Evolutionary conservation across 2,888 invertebrate species (phyloP), one percentile per base, ranked within the genome.

Genomic region (Punctoribates punctum): DNA sequence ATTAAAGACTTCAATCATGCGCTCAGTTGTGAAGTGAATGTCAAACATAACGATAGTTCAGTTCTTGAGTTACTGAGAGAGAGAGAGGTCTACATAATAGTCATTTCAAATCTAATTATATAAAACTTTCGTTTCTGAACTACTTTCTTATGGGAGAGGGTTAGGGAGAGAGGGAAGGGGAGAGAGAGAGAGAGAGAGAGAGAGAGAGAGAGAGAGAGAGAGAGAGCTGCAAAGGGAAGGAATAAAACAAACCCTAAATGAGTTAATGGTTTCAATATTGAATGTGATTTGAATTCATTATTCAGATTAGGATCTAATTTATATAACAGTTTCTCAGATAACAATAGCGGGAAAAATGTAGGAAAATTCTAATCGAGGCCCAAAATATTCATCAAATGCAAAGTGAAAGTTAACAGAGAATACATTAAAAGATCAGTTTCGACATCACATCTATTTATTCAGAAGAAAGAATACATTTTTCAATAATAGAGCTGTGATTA

Each of bases 201-300:
- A 34, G 34, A 34, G 34, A 34, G 34, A 34, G 34, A 34, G 34
- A 54, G 48, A 20, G 51, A 9, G 23, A 57, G 57, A 13, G 60
- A 29, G 27, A 13, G 29, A 60, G 15, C 11, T 9, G 2, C 27
- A 15, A 60, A 60, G 2, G 1, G 23, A 27, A 1, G 5, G 25
- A 25, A 6, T 25, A 57, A 57, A 57, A 20, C 23, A 60, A 60
- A 9, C 1, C 27, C 17, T n/a, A 60, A 60, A 27, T 27, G 15
- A 11, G 2, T 27, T 27, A 17, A n/a, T 6, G 25, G 5, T 20
- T 67, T 67, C 34, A 34, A 34, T 20, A 67, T 8, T 67, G 65
- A 38, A 67, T 67, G 38, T 67, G 65, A 67, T 38, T 67, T 38
- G 38, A 67, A 38, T 38, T 67, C 38, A 67, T 67, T 67, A 67